Evolutionary conservation across 2,888 invertebrate species (phyloP).

Genomic region (Aricia artaxerxes): DNA sequence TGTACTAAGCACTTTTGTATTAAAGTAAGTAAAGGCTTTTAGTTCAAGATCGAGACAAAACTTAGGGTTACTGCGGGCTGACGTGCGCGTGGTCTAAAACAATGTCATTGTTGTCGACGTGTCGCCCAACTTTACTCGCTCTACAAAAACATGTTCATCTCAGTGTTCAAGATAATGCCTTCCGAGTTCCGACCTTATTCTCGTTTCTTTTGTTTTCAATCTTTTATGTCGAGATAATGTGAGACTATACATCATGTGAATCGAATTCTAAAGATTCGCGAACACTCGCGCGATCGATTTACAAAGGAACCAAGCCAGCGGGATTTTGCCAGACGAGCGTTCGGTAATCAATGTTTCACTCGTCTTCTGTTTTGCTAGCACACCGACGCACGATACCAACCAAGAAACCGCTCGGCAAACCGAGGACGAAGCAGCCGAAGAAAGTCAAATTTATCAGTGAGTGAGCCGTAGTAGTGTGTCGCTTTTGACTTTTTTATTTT

Average conservation of each 20-base stretch:
- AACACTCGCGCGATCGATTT: not conserved
- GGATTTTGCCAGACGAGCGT: slow-evolving; percentile 32
- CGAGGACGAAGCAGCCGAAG: slow-evolving; percentile 93
- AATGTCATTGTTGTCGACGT: slow-evolving; percentile 2
- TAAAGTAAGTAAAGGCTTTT: not conserved
- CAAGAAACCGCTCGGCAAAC: slow-evolving; percentile 90
- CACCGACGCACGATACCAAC: slow-evolving; percentile 83
- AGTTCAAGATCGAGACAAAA: not conserved
- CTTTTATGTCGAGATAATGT: not conserved
- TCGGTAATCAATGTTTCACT: slow-evolving; percentile 40
- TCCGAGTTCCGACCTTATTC: slow-evolving; percentile 35
- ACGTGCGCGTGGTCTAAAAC: not conserved
- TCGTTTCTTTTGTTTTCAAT: slow-evolving; percentile 18
- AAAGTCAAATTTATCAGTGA: slow-evolving; percentile 95
- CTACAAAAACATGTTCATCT: slow-evolving; percentile 31
- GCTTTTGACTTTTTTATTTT: slow-evolving; percentile 17
- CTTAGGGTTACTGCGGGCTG: not conserved
- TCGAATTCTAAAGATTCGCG: not conserved
- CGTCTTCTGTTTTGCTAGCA: slow-evolving; percentile 56
- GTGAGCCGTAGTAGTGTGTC: slow-evolving; percentile 63
- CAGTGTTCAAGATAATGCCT: slow-evolving; percentile 35
- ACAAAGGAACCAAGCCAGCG: slow-evolving; percentile 33
- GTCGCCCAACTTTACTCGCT: slow-evolving; percentile 5
- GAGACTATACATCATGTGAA: slow-evolving; percentile 5
- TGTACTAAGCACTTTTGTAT: not conserved